Conservation (phyloP, 1,140 invertebrate species). For the Drosophila virilis region DNA sequence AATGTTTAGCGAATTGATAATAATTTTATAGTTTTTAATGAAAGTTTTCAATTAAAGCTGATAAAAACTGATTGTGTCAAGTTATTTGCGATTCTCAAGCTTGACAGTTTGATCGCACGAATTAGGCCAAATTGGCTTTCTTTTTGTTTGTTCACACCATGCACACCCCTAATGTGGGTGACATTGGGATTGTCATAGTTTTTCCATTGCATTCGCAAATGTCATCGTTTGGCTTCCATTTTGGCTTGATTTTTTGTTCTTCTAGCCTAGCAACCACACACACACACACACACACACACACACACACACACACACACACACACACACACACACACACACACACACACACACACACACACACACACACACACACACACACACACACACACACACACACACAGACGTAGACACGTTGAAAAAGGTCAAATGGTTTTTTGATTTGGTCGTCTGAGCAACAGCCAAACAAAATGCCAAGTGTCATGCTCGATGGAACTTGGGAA, state of each 20-base stretch:
- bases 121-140: neutral
- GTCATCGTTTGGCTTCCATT: constrained; percentile 35
- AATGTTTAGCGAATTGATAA: constrained; percentile 14
- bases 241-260: constrained; percentile 11
- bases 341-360: constrained; percentile 16
- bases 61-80: constrained; percentile 3
- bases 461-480: constrained; percentile 65
- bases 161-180: constrained; percentile 37
- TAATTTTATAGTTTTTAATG: constrained; percentile 15
- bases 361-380: neutral
- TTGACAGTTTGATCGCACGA: constrained; percentile 4
- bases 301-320: too few relatives aligned
- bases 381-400: too few relatives aligned
- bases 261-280: constrained; percentile 8
- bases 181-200: constrained; percentile 40
- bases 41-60: constrained; percentile 28
- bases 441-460: constrained; percentile 50
- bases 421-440: constrained; percentile 52
- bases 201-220: constrained; percentile 43
- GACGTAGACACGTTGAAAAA: constrained; percentile 24
- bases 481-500: constrained; percentile 45
- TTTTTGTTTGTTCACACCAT: constrained; percentile 5
- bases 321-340: neutral
- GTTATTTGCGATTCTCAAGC: neutral
- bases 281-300: constrained; percentile 5